Conservation (phyloP, 2,113 vertebrate species). For the Tricholaema leucomelas region DNA sequence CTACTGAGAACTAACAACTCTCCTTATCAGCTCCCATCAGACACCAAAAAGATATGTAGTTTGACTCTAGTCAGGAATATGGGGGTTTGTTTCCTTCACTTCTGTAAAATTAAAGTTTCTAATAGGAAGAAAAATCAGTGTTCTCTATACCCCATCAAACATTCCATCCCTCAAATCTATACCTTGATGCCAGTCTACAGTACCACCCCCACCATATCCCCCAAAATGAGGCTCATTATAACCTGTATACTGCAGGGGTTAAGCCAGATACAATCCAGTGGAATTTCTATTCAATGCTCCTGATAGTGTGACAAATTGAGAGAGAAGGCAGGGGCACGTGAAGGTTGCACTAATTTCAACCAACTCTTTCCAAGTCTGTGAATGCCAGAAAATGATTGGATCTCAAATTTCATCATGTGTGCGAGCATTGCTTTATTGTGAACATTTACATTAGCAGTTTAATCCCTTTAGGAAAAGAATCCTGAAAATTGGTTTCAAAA, state of each 20-base stretch:
- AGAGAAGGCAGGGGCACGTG: constrained; percentile 43
- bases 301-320: constrained; percentile 16
- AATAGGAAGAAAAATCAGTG: background rate
- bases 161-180: background rate
- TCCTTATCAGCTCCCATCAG: background rate
- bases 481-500: constrained; percentile 66
- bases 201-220: background rate
- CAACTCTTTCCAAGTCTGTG: constrained; percentile 41
- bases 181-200: background rate
- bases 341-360: constrained; percentile 68
- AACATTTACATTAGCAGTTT: constrained; percentile 62
- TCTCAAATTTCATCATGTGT: constrained; percentile 62
- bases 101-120: background rate
- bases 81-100: background rate
- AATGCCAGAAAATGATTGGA: constrained; percentile 55
- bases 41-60: background rate
- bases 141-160: background rate
- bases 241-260: background rate
- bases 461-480: constrained; percentile 67
- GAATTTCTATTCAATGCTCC: constrained; percentile 48
- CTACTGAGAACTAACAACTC: background rate
- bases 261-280: constrained; percentile 45
- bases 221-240: background rate
- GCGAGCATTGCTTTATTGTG: constrained; percentile 58
- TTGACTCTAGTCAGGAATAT: background rate